phyloP scores from a whole-genome alignment of 2,113 vertebrate species.

The Salvelinus alpinus region DNA sequence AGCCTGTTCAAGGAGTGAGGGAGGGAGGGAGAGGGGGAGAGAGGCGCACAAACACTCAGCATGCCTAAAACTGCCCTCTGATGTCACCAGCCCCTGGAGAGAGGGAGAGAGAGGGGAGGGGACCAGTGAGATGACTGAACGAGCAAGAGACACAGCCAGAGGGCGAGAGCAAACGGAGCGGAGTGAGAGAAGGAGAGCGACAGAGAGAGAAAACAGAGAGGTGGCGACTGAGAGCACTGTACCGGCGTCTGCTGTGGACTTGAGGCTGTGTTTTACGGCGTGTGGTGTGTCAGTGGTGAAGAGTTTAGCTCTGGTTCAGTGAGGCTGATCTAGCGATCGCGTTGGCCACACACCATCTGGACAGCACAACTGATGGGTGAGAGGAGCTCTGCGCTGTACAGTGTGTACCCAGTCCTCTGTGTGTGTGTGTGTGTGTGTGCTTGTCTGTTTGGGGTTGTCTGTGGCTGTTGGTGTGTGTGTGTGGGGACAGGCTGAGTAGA shows the following conservation, averaged over 20 bases:
- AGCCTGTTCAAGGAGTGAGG: constrained; percentile 3
- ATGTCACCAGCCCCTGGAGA: constrained; percentile 64
- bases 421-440: constrained; percentile 21
- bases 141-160: constrained; percentile 56
- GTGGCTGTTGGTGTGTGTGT: constrained; percentile 1
- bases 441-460: constrained; percentile 13
- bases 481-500: constrained; percentile 24
- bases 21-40: constrained; percentile 22
- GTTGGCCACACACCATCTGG: constrained; percentile 20
- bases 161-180: constrained; percentile 60
- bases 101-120: constrained; percentile 25
- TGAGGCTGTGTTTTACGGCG: constrained; percentile 15
- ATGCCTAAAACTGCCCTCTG: constrained; percentile 76
- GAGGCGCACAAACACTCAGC: constrained; percentile 59
- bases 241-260: background rate
- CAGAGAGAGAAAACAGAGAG: constrained; percentile 9
- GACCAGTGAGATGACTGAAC: constrained; percentile 46
- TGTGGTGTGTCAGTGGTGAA: constrained; percentile 37
- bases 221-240: constrained; percentile 28
- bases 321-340: constrained; percentile 25
- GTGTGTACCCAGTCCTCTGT: background rate
- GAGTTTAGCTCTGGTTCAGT: constrained; percentile 38
- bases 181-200: constrained; percentile 45
- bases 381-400: constrained; percentile 38
- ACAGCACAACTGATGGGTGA: constrained; percentile 74